Conservation (phyloP, 2,888 invertebrate species). For the Candidula unifasciata region DNA sequence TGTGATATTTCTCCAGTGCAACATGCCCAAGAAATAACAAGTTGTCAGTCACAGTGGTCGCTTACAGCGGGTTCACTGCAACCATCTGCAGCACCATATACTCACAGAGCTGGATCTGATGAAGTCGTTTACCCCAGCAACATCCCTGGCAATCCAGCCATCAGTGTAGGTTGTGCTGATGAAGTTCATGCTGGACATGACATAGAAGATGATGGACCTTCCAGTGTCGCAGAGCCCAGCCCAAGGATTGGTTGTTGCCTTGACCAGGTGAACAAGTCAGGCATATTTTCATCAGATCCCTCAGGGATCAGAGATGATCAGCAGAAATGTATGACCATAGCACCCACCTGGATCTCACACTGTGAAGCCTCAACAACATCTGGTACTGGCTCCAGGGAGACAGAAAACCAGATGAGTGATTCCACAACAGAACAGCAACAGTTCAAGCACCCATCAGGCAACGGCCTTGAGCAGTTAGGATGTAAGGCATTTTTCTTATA, state of each 20-base stretch:
- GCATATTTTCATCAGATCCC: not conserved
- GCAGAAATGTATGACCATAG: not conserved
- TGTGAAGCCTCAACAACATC: not conserved
- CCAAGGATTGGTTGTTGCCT: not conserved
- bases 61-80: no score
- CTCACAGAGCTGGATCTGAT: no score
- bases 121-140: no score
- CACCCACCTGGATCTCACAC: not conserved
- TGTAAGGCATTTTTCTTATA: not conserved
- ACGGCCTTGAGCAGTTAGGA: not conserved
- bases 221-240: not conserved
- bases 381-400: no score
- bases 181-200: not conserved
- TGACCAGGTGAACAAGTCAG: not conserved
- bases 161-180: not conserved
- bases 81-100: no score
- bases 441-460: not conserved
- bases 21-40: no score
- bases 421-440: not conserved
- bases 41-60: no score
- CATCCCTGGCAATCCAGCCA: no score
- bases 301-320: not conserved
- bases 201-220: not conserved
- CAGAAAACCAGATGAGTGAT: not conserved
- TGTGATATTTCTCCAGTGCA: no score